Evolutionary conservation across 2,888 invertebrate genomes (phyloP), one percentile per base, ranked within the genome.

Genomic region (Agriotes lineatus): DNA sequence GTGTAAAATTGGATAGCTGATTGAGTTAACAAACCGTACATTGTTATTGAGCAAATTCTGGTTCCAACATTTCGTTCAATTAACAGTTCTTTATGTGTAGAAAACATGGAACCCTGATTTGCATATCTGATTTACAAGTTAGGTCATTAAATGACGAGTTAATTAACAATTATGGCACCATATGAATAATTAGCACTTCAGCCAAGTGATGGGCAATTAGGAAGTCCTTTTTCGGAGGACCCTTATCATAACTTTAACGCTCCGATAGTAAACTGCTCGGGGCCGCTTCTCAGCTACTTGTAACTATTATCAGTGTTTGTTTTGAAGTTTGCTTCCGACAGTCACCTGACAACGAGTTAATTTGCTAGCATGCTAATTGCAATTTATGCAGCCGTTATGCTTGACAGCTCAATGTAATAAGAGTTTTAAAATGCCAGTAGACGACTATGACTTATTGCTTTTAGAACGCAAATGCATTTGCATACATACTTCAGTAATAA

Each of bases 171-270:
- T 52, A 52, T 10, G 16, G 18, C 12, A 14, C 14, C 4, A 14
- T 30, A 9, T 52, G 52, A 30, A 33, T 52, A 52, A 52, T 52
- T 52, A 33, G 6, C 16, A 35, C 52, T 33, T 16, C 6, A 52
- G 52, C 5, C 10, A 16, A 25, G 2, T 18, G 52, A 52, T 52
- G 14, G 48, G 52, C 33, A 52, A 52, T 52, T 52, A 52, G 14
- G 12, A 30, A 52, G 14, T 52, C 30, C 52, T 33, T 52, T 52
- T 52, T 16, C 12, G 12, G n/a, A 10, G 16, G 33, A 52, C 33
- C 52, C 33, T 33, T 33, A 52, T 52, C 52, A 52, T 52, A 33
- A 52, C 52, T 33, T 52, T 52, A 52, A 30, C 25, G 18, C 22
- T 48, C 5, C 19, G n/a, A n/a, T n/a, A n/a, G n/a, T n/a, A n/a